Conservation (phyloP, 2,797 vertebrate genomes). For the Setipinna tenuifilis region DNA sequence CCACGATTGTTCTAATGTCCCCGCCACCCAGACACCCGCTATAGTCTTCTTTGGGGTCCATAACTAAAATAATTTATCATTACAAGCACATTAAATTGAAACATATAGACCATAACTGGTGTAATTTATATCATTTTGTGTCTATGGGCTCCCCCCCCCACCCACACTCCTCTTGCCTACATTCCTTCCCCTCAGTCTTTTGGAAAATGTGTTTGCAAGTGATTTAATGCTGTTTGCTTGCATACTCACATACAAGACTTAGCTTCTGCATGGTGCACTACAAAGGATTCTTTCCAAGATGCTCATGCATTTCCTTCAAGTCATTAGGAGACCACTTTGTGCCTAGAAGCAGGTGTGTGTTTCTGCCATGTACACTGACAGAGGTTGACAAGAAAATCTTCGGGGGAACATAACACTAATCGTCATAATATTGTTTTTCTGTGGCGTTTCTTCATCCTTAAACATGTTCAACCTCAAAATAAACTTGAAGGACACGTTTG, state of each 20-base stretch:
- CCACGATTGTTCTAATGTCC: slow-evolving; percentile 80
- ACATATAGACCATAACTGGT: slow-evolving; percentile 81
- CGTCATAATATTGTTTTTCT: background rate
- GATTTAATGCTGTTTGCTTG: slow-evolving; percentile 40
- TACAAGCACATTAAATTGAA: slow-evolving; percentile 86
- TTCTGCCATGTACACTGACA: background rate
- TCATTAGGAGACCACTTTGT: background rate
- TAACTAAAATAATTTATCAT: slow-evolving; percentile 85
- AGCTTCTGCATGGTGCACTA: background rate
- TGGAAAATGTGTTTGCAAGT: slow-evolving; percentile 41
- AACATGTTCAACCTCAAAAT: slow-evolving; percentile 32
- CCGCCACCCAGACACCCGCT: slow-evolving; percentile 46
- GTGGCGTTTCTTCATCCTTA: slow-evolving; percentile 48
- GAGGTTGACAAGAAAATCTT: background rate
- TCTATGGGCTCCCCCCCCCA: slow-evolving; percentile 60
- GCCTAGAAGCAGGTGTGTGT: background rate
- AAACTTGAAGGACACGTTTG: slow-evolving; percentile 3
- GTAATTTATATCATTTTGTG: slow-evolving; percentile 83
- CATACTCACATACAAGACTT: slow-evolving; percentile 26
- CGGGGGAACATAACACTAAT: background rate
- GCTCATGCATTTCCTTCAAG: background rate
- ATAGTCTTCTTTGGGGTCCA: slow-evolving; percentile 79
- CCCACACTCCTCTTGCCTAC: slow-evolving; percentile 16
- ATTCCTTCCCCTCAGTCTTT: slow-evolving; percentile 31
- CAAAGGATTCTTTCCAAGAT: background rate